Percentiles rank a stretch among this genome's conserved stretches.
Evolutionary conservation across 2,797 vertebrate species (phyloP).

Genomic region (Coregonus sp.): DNA sequence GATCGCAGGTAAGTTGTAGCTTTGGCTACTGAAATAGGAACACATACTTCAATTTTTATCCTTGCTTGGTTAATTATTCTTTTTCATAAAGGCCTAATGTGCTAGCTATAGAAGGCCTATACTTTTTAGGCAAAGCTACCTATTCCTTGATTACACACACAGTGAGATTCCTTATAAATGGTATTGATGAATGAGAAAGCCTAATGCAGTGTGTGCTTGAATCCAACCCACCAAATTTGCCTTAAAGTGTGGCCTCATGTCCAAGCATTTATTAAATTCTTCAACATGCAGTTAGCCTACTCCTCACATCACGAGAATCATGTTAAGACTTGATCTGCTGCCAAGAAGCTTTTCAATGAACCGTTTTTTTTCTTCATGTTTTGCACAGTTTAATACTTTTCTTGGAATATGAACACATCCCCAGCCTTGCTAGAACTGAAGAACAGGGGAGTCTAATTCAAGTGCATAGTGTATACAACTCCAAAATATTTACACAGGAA

Average conservation of each 20-base stretch:
- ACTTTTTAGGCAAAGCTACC: not conserved
- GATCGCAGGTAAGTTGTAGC: not conserved
- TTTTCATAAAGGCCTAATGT: not conserved
- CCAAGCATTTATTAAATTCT: not conserved
- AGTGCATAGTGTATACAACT: too few relatives aligned
- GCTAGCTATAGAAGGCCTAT: not conserved
- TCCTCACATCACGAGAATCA: not conserved
- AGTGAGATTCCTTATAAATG: not conserved
- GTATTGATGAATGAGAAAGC: not conserved
- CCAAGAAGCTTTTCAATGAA: not conserved
- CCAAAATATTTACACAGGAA: not conserved
- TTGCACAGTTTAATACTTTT: not conserved
- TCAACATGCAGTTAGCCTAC: not conserved
- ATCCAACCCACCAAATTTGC: not conserved
- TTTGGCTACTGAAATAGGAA: not conserved
- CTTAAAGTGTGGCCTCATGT: not conserved
- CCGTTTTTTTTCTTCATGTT: not conserved
- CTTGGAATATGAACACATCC: not conserved
- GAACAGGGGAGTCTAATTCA: not conserved
- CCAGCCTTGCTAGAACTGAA: not conserved
- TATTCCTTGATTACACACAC: too few relatives aligned
- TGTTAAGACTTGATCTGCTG: not conserved
- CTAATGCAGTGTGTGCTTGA: not conserved
- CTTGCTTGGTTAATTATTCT: not conserved
- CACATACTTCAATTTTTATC: too few relatives aligned